phyloP scores from a whole-genome alignment of 2,113 vertebrate species.

The Tursiops truncatus region DNA sequence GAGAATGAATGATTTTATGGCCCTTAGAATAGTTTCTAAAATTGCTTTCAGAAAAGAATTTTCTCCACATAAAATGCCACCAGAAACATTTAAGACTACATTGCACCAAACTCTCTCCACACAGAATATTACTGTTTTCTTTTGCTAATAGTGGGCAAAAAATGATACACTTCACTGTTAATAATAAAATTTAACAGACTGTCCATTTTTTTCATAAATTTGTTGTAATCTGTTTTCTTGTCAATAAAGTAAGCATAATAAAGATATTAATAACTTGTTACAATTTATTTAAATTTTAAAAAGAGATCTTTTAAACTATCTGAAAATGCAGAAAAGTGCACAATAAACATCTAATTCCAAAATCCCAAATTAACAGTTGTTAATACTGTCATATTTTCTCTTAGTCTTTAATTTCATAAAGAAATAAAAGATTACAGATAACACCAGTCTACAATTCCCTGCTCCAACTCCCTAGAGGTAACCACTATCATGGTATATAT shows the following conservation, averaged over 20 bases:
- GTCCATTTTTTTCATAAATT: not conserved
- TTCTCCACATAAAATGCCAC: not conserved
- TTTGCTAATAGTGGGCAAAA: not conserved
- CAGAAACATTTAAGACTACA: conserved; percentile 3
- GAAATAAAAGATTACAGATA: not conserved
- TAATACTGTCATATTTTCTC: not conserved
- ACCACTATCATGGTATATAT: not conserved
- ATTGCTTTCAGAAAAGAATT: conserved; percentile 10
- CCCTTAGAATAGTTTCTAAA: not conserved
- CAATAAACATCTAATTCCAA: conserved; percentile 14
- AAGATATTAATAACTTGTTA: not conserved
- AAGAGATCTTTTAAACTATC: conserved; percentile 37
- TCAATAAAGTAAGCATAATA: conserved; percentile 1
- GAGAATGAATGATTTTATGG: not conserved
- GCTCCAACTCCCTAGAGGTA: not conserved
- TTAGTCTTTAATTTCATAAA: not conserved
- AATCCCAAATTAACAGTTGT: not conserved
- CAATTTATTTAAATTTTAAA: conserved; percentile 29
- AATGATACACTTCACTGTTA: not conserved
- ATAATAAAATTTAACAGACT: not conserved
- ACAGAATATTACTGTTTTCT: not conserved
- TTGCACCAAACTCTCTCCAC: not conserved
- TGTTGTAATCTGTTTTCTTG: not conserved
- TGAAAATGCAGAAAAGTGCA: not conserved
- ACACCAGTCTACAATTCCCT: not conserved